phyloP scores from a whole-genome alignment of 1,140 invertebrate genomes.

The Hestina assimilis region DNA sequence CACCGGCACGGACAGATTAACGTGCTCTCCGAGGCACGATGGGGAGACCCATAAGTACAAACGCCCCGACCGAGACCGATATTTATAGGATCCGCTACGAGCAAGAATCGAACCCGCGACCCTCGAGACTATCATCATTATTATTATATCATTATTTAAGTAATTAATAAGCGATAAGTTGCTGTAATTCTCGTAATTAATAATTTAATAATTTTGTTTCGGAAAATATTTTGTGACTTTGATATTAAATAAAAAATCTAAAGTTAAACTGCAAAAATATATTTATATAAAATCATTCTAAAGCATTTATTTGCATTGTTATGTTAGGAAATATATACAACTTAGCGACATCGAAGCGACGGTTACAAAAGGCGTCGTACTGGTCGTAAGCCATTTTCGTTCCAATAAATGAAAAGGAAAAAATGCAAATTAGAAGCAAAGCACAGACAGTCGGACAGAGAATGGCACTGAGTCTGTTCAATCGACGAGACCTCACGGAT shows the following conservation, averaged over 20 bases:
- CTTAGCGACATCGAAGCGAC: slow-evolving; percentile 25
- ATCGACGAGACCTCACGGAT: slow-evolving; percentile 31
- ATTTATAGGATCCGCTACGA: no score
- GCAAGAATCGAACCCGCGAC: no score
- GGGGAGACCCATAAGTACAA: no score
- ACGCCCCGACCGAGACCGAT: no score
- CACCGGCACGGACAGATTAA: no score
- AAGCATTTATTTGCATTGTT: neutral
- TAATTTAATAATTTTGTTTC: no score
- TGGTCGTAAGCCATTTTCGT: slow-evolving; percentile 51
- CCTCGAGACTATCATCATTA: no score
- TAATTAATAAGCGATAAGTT: no score
- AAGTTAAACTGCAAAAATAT: neutral
- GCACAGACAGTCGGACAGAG: slow-evolving; percentile 59
- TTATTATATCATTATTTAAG: no score
- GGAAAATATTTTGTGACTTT: no score
- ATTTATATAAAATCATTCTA: neutral
- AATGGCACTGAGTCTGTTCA: slow-evolving; percentile 46
- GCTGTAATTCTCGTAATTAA: no score
- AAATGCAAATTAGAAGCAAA: slow-evolving; percentile 43
- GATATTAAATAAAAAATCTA: neutral
- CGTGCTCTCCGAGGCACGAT: no score
- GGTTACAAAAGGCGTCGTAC: slow-evolving; percentile 36
- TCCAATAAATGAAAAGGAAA: slow-evolving; percentile 48
- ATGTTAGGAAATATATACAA: slow-evolving; percentile 1